Evolutionary conservation across 2,888 invertebrate species (phyloP).

Genomic region (Synergus laeviventris): DNA sequence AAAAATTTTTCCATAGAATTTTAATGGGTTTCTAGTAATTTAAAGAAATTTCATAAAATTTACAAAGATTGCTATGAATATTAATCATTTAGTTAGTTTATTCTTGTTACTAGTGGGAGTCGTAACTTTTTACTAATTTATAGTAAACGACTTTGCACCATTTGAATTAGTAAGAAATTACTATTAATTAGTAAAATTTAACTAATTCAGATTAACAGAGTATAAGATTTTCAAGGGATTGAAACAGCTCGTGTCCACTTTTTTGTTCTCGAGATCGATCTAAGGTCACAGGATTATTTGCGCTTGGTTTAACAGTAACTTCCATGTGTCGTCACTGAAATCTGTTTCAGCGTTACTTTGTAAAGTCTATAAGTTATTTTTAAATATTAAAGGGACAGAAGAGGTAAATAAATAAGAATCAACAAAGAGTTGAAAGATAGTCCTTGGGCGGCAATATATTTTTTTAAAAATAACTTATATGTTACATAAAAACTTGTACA

Average conservation of each 20-base stretch:
- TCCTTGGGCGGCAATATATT: neutral
- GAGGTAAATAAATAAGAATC: neutral
- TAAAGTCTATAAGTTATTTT: slow-evolving; percentile 8
- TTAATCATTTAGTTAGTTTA: no score
- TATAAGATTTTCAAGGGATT: neutral
- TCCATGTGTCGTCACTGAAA: neutral
- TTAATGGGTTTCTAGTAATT: no score
- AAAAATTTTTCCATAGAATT: no score
- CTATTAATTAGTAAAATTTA: no score
- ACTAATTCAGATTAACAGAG: no score
- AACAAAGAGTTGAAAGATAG: neutral
- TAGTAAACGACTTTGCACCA: no score
- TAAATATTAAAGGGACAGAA: neutral
- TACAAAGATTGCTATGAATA: no score
- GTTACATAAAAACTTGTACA: no score
- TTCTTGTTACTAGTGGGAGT: no score
- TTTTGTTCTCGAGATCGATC: slow-evolving; percentile 12
- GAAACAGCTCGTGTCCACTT: neutral
- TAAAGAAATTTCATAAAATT: no score
- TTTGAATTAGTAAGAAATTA: no score
- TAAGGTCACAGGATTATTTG: slow-evolving; percentile 24
- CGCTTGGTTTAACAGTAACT: slow-evolving; percentile 6
- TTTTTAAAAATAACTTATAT: neutral
- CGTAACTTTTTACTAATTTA: no score
- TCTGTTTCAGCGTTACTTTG: slow-evolving; percentile 21